Percentiles rank a stretch among this genome's conserved stretches.
Evolutionary conservation across 2,888 invertebrate species (phyloP).

Genomic region (Kuschelorhynchus macadamiae): DNA sequence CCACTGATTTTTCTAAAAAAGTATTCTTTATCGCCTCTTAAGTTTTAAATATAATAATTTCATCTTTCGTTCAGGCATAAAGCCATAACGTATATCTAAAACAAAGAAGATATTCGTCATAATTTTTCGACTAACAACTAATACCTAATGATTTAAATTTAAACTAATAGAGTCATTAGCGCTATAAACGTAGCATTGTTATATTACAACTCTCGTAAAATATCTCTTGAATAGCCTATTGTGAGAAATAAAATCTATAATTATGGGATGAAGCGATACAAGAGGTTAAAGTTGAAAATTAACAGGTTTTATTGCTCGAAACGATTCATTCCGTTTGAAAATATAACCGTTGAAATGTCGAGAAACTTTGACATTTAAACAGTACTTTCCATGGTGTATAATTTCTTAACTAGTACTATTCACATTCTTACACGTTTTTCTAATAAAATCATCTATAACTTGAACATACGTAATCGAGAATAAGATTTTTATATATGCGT

Average conservation of each 20-base stretch:
- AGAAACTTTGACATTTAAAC: slow-evolving; percentile 1
- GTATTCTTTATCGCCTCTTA: too few relatives aligned
- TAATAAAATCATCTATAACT: too few relatives aligned
- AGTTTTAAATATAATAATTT: too few relatives aligned
- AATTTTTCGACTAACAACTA: too few relatives aligned
- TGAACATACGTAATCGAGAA: too few relatives aligned
- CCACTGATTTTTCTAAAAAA: too few relatives aligned
- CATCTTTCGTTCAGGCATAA: too few relatives aligned
- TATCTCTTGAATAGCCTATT: slow-evolving; percentile 29
- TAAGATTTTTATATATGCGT: too few relatives aligned
- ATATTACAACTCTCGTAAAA: slow-evolving; percentile 26
- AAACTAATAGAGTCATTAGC: slow-evolving; percentile 37
- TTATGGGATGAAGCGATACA: slow-evolving; percentile 22
- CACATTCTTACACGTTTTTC: neutral
- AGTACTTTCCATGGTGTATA: too few relatives aligned
- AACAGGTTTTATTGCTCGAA: slow-evolving; percentile 22
- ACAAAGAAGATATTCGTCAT: too few relatives aligned
- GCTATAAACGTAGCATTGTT: slow-evolving; percentile 15
- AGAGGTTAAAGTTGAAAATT: slow-evolving; percentile 38
- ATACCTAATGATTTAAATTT: slow-evolving; percentile 2
- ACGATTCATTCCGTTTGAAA: slow-evolving; percentile 1
- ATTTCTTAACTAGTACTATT: neutral
- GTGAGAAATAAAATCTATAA: slow-evolving; percentile 37
- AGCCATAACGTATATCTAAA: too few relatives aligned
- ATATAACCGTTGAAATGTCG: slow-evolving; percentile 7